Evolutionary conservation across 2,797 vertebrate species (phyloP), one percentile per base, ranked within the genome.

Genomic region (Petrocephalus schoutedeni): DNA sequence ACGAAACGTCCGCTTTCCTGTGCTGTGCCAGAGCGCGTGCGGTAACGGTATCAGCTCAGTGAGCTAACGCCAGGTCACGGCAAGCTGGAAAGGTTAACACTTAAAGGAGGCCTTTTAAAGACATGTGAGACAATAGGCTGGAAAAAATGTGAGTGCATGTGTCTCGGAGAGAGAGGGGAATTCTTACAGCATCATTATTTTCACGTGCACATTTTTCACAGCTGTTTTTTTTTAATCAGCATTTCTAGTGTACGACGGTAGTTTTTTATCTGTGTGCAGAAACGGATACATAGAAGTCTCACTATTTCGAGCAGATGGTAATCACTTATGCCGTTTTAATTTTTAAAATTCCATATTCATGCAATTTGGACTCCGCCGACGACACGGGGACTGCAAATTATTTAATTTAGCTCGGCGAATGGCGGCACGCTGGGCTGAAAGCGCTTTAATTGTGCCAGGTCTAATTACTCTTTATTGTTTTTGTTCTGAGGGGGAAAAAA

Each of bases 341-440:
- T 71, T 87, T 80, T 80, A 8, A 5, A 8, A 74, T 53, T 56
- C 45, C 21, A 21, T 77, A 53, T 74, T 87, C 67, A 57, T 77
- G 71, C 23, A 87, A 85, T 88, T 41, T 85, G 59, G 45, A 86
- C 16, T 74, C 83, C 16, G 49, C 21, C 49, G 83, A 74, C 23
- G 7, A 86, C 67, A 71, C 59, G 71, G 59, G 10, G 74, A 86
- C 41, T 77, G 57, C 59, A 71, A 71, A 88, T 86, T 67, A 85
- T 85, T 88, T 88, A 21, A 88, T 85, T 88, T 67, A 59, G 28
- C 36, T 49, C n/a, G 7, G n/a, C 64, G 5, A 86, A 58, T n/a
- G n/a, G 67, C 53, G 9, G 53, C 84, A 51, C 36, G 36, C 36
- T 41, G 67, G 85, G 53, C 12, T 59, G 85, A 82, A 23, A 58